phyloP scores from a whole-genome alignment of 1,140 invertebrate species.

The Ditylenchus dipsaci region DNA sequence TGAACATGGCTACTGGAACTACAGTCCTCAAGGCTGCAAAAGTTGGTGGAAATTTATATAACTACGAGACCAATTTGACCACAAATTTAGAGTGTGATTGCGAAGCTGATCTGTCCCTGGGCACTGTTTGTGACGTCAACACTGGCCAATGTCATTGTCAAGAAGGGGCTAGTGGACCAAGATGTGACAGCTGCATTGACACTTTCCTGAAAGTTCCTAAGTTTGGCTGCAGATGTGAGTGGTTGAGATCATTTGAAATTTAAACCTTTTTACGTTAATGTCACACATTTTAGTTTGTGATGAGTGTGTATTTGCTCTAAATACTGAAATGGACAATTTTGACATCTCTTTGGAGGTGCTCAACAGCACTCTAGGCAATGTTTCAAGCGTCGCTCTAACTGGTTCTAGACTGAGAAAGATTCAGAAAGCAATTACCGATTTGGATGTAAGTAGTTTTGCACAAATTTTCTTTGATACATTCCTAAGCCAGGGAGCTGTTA shows the following conservation, averaged over 20 bases:
- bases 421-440: conserved; percentile 31
- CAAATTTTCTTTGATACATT: neutral
- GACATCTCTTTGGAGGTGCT: conserved; percentile 22
- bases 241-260: neutral
- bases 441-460: neutral
- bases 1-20: conserved; percentile 89
- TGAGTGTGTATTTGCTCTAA: conserved; percentile 53
- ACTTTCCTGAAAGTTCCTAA: conserved; percentile 50
- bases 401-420: conserved; percentile 48
- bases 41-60: conserved; percentile 66
- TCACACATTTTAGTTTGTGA: conserved; percentile 34
- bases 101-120: conserved; percentile 56
- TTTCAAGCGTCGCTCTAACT: conserved; percentile 53
- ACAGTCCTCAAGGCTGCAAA: conserved; percentile 75
- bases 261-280: neutral
- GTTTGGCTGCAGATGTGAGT: conserved; percentile 45
- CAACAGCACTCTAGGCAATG: conserved; percentile 37
- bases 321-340: conserved; percentile 45
- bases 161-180: conserved; percentile 56
- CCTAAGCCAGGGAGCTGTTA: too few relatives aligned
- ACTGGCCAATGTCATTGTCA: conserved; percentile 58
- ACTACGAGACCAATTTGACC: neutral
- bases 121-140: conserved; percentile 55
- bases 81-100: conserved; percentile 52
- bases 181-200: conserved; percentile 52